These are phyloP conservation scores for Natrix natrix DNA, from an alignment of 2,797 vertebrate species.

Conservation along the genomic window DNA sequence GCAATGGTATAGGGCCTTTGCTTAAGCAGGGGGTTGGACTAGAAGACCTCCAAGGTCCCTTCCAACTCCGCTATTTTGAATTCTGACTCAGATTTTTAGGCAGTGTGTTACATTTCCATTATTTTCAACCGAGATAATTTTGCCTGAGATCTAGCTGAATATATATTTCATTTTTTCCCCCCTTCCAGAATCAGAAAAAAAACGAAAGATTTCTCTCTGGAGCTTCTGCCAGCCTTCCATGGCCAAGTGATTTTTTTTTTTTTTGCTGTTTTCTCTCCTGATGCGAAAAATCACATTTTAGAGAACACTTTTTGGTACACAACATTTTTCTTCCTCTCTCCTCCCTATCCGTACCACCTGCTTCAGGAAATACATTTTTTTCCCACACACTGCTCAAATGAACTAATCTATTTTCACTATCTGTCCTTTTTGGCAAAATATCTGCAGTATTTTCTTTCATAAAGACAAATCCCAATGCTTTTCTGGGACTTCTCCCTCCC, in stretches of 20 bases:
- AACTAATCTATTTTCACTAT: constrained; percentile 81
- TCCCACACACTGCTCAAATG: constrained; percentile 73
- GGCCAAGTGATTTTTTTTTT: constrained; percentile 51
- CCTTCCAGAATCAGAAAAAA: not conserved
- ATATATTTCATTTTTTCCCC: not conserved
- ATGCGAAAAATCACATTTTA: constrained; percentile 75
- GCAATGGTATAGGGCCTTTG: too few relatives aligned
- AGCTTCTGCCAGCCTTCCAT: constrained; percentile 59
- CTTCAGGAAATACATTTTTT: constrained; percentile 78
- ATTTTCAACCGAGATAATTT: constrained; percentile 47
- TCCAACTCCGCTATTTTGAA: not conserved
- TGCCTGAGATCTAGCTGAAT: constrained; percentile 50
- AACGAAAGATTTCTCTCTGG: constrained; percentile 30
- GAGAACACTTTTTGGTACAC: constrained; percentile 69
- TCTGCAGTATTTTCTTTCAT: constrained; percentile 76
- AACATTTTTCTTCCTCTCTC: constrained; percentile 75
- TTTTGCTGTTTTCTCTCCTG: constrained; percentile 67
- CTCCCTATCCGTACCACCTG: constrained; percentile 72
- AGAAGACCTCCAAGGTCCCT: not conserved
- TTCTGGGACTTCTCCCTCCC: constrained; percentile 47
- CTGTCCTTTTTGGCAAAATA: constrained; percentile 77
- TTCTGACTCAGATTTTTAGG: constrained; percentile 52
- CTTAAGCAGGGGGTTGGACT: too few relatives aligned
- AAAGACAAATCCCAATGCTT: constrained; percentile 74
- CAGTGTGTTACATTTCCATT: constrained; percentile 40